Conservation (phyloP, 1,140 invertebrate species). For the Tetramorium alpestre region DNA sequence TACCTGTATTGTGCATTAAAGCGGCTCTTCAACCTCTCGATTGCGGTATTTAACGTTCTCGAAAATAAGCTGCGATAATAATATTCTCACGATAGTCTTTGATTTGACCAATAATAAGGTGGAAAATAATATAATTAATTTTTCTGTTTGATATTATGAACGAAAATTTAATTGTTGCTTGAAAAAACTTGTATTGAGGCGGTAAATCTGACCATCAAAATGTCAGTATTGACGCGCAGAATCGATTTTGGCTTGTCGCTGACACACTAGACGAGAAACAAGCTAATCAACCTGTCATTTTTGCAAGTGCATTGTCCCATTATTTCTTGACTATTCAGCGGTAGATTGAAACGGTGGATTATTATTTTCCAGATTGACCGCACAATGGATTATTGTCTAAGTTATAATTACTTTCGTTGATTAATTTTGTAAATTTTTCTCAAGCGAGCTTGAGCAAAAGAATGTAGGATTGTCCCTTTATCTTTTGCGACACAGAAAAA, state of each 20-base stretch:
- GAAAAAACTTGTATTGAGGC: not conserved
- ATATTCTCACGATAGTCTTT: not conserved
- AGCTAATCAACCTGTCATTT: conserved; percentile 10
- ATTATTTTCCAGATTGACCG: conserved; percentile 9
- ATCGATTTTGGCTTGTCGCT: conserved; percentile 19
- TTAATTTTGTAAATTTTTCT: conserved; percentile 2
- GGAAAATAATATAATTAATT: not conserved
- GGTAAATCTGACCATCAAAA: not conserved
- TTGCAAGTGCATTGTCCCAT: conserved; percentile 11
- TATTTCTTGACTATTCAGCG: not conserved
- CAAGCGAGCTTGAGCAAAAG: not conserved
- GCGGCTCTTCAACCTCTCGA: not conserved
- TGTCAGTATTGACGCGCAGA: not conserved
- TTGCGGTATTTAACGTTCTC: not conserved
- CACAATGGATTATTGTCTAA: not conserved
- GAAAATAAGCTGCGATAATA: not conserved
- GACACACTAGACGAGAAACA: conserved; percentile 10
- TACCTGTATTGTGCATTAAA: conserved; percentile 6
- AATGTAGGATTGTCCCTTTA: not conserved
- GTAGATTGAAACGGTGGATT: conserved; percentile 5
- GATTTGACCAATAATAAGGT: not conserved
- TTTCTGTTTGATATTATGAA: not conserved
- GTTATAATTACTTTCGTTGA: not conserved
- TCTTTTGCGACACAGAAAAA: conserved; percentile 1
- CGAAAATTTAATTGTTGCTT: not conserved